Percentiles rank a stretch among this genome's conserved stretches.
Evolutionary conservation across 2,113 vertebrate species (phyloP).

Genomic region (Malurus cyaneus): DNA sequence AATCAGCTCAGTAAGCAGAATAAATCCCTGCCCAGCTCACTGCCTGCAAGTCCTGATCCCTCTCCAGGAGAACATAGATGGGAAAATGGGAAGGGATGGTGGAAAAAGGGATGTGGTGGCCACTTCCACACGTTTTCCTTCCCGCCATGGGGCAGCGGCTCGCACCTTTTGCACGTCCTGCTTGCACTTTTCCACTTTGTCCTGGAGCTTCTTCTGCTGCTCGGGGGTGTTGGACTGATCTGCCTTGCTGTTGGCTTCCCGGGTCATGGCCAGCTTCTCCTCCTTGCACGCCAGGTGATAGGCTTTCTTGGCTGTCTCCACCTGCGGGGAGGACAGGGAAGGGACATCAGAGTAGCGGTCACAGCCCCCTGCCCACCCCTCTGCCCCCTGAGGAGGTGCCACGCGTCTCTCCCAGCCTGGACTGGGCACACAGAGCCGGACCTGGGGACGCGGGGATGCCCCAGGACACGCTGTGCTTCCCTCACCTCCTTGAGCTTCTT

Average conservation of each 20-base stretch:
- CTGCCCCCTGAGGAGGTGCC: neutral
- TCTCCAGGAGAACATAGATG: neutral
- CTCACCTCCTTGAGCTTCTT: slow-evolving; percentile 97
- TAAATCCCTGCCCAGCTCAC: neutral
- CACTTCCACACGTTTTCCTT: neutral
- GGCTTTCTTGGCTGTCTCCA: slow-evolving; percentile 92
- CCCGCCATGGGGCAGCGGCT: neutral
- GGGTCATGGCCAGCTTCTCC: slow-evolving; percentile 88
- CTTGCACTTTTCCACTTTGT: slow-evolving; percentile 98
- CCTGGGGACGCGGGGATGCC: neutral
- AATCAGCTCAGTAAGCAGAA: neutral
- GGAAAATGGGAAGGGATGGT: neutral
- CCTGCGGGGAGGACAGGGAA: slow-evolving; percentile 65
- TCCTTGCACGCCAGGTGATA: slow-evolving; percentile 98
- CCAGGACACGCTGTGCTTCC: rapidly evolving
- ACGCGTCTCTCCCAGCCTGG: rapidly evolving
- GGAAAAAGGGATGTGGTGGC: rapidly evolving
- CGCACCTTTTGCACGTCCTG: slow-evolving; percentile 91
- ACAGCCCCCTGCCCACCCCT: neutral
- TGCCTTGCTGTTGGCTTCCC: slow-evolving; percentile 92
- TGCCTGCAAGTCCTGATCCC: neutral
- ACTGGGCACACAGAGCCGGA: neutral
- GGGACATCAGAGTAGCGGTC: neutral
- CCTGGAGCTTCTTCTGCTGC: slow-evolving; percentile 97
- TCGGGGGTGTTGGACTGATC: slow-evolving; percentile 91